Percentiles rank a stretch among this genome's conserved stretches.
Evolutionary conservation across 1,140 invertebrate species (phyloP).

Genomic region (Sminthurides bifidus): DNA sequence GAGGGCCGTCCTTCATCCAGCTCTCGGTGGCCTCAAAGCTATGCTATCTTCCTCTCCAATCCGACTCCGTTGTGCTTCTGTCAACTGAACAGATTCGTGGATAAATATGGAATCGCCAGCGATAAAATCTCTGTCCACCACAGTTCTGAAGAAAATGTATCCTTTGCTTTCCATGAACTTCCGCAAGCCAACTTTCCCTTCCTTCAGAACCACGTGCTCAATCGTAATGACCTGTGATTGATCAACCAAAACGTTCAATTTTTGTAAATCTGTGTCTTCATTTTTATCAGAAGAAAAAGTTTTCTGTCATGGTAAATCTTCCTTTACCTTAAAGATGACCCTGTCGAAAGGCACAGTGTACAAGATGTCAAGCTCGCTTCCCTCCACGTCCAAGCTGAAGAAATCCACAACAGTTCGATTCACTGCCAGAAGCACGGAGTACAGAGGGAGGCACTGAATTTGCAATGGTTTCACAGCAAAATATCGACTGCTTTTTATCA

Average conservation of each 20-base stretch:
- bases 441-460: slow-evolving; percentile 45
- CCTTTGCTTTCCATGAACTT: slow-evolving; percentile 1
- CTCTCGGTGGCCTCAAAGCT: neutral
- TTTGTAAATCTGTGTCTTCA: neutral
- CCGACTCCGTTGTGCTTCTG: neutral
- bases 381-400: slow-evolving; percentile 42
- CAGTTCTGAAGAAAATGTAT: slow-evolving; percentile 1
- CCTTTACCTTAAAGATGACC: neutral
- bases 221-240: slow-evolving; percentile 4
- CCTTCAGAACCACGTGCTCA: neutral
- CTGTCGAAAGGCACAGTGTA: slow-evolving; percentile 37
- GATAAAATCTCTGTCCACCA: neutral
- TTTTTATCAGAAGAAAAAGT: neutral
- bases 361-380: slow-evolving; percentile 43
- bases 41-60: neutral
- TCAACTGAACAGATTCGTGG: neutral
- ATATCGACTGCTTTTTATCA: neutral
- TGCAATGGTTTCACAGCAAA: slow-evolving; percentile 33
- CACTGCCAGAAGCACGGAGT: slow-evolving; percentile 39
- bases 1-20: too few relatives aligned
- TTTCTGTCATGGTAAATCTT: neutral
- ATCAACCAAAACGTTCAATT: too few relatives aligned
- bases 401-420: slow-evolving; percentile 27
- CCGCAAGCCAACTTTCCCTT: neutral
- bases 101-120: slow-evolving; percentile 1